Base-by-base conservation (phyloP, 35 echinoderm and acorn worm species). In the Heliocidaris erythrogramma region DNA sequence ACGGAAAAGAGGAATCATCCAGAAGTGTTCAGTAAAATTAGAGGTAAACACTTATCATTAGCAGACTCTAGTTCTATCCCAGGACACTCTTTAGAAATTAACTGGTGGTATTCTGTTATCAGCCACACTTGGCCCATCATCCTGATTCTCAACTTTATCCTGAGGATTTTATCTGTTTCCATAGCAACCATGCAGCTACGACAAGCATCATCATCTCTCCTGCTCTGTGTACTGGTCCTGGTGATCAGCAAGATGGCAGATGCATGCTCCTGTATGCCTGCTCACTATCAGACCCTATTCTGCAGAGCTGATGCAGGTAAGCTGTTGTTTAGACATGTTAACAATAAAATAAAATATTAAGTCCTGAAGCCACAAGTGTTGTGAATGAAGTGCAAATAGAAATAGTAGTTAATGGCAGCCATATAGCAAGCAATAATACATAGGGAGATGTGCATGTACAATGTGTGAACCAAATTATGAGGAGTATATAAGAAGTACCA, bases 261-360 rank as follows among this genome's bases (percentile, higher is more conserved):
- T 49, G 91, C 91, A 7, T 95, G 94, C 60, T 61, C 59, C 49
- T 95, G 94, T 31, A 50, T 91, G 94, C 49, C 30, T 27, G 13
- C 86, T 32, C 94, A 95, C 35, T 90, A 88, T n/a, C 94, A 95
- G 32, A 52, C 49, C 35, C 30, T 91, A 30, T 95, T 95, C 87
- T 95, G 94, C 88, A 30, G 88, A 48, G 94, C 94, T 59, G 94
- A 95, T 92, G 88, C 78, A 27, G 94, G 94, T 95, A 92, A 95
- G 94, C 32, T 31, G 17, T 5, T 47, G 7, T 4, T 42, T 9
- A 6, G 65, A 78, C 65, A 1, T 0, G 3, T 42, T 42, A 42
- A 42, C 35, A 42, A 3, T 42, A 1, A 42, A 42, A 42, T 3
- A 42, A 42, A 42, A 42, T 1, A 42, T 42, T 42, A 42, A 42